These are phyloP conservation scores for Erannis defoliaria DNA, from an alignment of 2,888 invertebrate genomes.

Conservation along the genomic window DNA sequence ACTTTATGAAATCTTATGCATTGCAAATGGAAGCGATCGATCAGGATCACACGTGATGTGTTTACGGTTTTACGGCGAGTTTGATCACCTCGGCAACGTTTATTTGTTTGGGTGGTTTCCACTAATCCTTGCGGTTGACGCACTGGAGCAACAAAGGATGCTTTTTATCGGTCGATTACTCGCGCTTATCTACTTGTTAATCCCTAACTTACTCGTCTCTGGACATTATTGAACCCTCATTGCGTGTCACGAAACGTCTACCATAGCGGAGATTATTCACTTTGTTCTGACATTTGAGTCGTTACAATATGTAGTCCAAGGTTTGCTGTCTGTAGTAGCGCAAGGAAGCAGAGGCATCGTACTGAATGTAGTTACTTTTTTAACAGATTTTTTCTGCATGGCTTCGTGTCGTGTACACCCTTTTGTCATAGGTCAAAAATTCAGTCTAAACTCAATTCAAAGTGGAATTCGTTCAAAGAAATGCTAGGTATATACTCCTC, in stretches of 20 bases:
- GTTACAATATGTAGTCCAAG: slow-evolving; percentile 30
- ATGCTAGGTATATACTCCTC: too few relatives aligned
- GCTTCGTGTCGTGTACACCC: not conserved
- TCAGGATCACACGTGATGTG: slow-evolving; percentile 25
- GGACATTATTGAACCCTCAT: slow-evolving; percentile 19
- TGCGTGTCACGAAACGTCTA: slow-evolving; percentile 12
- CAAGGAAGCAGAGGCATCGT: slow-evolving; percentile 11
- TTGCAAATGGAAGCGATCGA: slow-evolving; percentile 31
- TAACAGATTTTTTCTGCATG: not conserved
- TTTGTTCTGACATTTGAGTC: slow-evolving; percentile 27
- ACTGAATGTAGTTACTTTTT: not conserved
- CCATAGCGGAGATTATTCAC: slow-evolving; percentile 30
- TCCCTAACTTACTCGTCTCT: slow-evolving; percentile 12
- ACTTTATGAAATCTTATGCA: slow-evolving; percentile 53
- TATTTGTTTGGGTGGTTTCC: slow-evolving; percentile 14
- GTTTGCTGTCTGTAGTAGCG: slow-evolving; percentile 17
- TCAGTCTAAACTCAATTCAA: too few relatives aligned
- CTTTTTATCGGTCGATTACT: slow-evolving; percentile 19
- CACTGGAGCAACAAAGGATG: slow-evolving; percentile 19
- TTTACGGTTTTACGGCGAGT: slow-evolving; percentile 5
- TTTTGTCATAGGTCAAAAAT: too few relatives aligned
- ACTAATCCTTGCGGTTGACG: slow-evolving; percentile 7
- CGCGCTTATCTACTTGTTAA: slow-evolving; percentile 12
- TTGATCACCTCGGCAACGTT: slow-evolving; percentile 10
- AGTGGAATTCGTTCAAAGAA: too few relatives aligned